Percentiles rank a stretch among this genome's conserved stretches.
phyloP scores from a whole-genome alignment of 2,888 invertebrate species.

The Aspidiotus rigidus region DNA sequence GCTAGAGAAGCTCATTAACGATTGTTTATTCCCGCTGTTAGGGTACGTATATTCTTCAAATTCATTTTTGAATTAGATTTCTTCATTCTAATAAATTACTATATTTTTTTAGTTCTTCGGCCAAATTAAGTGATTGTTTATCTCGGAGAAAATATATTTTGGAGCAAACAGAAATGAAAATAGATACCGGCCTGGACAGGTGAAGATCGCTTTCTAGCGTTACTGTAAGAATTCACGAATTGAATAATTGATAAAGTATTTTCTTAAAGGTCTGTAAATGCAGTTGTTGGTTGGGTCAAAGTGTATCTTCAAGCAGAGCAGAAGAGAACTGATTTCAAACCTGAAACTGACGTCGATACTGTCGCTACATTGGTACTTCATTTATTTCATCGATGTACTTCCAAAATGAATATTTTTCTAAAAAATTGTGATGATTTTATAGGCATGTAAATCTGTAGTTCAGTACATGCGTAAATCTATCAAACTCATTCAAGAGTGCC shows the following conservation, averaged over 20 bases:
- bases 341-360: constrained; percentile 73
- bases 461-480: constrained; percentile 70
- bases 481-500: constrained; percentile 64
- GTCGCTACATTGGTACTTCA: constrained; percentile 64
- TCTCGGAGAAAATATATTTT: constrained; percentile 75
- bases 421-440: constrained; percentile 37
- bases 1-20: constrained; percentile 85
- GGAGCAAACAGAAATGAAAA: constrained; percentile 81
- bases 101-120: constrained; percentile 58
- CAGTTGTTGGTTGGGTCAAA: constrained; percentile 84
- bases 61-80: background rate
- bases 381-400: constrained; percentile 33
- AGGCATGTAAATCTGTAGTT: constrained; percentile 78
- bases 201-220: constrained; percentile 34
- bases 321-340: constrained; percentile 87
- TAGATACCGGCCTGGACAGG: constrained; percentile 76
- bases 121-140: constrained; percentile 79
- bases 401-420: constrained; percentile 19
- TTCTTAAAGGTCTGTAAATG: constrained; percentile 60
- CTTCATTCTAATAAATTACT: constrained; percentile 29
- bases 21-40: constrained; percentile 77
- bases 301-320: constrained; percentile 84
- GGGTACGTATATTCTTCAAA: constrained; percentile 51
- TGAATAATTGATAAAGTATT: background rate
- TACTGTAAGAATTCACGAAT: background rate